Conservation (phyloP, 2,113 vertebrate genomes). For the Anguilla rostrata region DNA sequence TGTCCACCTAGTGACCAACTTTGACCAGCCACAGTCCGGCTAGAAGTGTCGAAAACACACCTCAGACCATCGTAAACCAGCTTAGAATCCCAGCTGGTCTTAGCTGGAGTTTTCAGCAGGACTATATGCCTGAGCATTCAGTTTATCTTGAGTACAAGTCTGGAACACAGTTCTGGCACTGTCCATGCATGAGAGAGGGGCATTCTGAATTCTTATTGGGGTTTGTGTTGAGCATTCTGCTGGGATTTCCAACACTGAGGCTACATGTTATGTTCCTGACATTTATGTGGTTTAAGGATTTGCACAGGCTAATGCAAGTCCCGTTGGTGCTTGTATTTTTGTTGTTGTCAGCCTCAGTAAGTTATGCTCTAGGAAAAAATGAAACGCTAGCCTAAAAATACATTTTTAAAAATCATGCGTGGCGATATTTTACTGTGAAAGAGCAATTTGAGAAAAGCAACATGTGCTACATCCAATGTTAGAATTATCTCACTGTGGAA, state of each 20-base stretch:
- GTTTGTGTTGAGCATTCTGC: neutral
- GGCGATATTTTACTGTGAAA: too few relatives aligned
- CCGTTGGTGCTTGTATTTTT: neutral
- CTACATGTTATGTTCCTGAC: neutral
- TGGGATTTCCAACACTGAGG: neutral
- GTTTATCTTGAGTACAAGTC: neutral
- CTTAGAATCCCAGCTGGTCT: too few relatives aligned
- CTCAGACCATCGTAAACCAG: too few relatives aligned
- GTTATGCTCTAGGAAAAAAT: neutral
- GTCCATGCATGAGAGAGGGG: neutral
- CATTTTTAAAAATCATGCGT: too few relatives aligned
- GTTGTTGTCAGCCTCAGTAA: neutral
- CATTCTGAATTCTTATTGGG: neutral
- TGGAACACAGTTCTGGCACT: neutral
- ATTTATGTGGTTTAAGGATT: neutral
- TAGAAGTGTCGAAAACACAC: too few relatives aligned
- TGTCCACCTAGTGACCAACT: too few relatives aligned
- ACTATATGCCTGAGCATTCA: too few relatives aligned
- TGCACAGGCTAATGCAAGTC: neutral
- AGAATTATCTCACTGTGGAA: neutral
- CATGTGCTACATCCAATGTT: neutral
- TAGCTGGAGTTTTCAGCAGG: too few relatives aligned
- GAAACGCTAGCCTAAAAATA: neutral
- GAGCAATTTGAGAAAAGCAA: neutral
- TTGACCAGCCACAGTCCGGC: too few relatives aligned